Conservation (phyloP, 2,113 vertebrate genomes). For the Morone chrysops region DNA sequence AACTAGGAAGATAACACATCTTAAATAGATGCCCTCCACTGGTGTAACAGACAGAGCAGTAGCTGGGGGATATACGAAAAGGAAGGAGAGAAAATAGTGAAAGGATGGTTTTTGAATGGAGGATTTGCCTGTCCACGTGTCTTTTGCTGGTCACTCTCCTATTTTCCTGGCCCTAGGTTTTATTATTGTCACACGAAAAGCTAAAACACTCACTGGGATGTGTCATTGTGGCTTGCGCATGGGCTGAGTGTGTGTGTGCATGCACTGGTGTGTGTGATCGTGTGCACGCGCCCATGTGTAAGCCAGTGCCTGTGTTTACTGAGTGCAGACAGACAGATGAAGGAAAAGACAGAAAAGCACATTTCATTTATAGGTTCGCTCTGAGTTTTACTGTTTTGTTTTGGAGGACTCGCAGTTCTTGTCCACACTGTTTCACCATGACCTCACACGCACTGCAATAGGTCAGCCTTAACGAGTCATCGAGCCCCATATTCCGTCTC, state of each 20-base stretch:
- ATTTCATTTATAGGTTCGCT: constrained; percentile 67
- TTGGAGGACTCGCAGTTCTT: constrained; percentile 63
- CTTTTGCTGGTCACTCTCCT: constrained; percentile 46
- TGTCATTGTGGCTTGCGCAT: constrained; percentile 60
- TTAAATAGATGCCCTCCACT: constrained; percentile 3
- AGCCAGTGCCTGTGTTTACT: constrained; percentile 36
- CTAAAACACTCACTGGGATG: constrained; percentile 63
- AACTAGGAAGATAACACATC: background rate
- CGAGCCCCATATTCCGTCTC: constrained; percentile 27
- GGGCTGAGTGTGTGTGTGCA: background rate
- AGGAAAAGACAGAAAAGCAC: constrained; percentile 52
- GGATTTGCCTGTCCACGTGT: constrained; percentile 49
- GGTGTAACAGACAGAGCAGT: background rate
- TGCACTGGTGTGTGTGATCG: background rate
- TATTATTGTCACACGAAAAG: constrained; percentile 74
- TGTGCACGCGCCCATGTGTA: constrained; percentile 23
- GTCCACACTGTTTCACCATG: constrained; percentile 52
- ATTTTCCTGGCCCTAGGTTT: constrained; percentile 64
- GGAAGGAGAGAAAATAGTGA: background rate
- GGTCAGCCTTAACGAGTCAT: constrained; percentile 32
- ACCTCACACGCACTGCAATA: constrained; percentile 63
- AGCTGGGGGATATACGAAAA: background rate
- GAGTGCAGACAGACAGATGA: constrained; percentile 52
- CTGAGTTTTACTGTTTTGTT: constrained; percentile 75
- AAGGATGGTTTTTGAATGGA: background rate